Conservation (phyloP, 2,888 invertebrate species). For the Flexamia atlantica region DNA sequence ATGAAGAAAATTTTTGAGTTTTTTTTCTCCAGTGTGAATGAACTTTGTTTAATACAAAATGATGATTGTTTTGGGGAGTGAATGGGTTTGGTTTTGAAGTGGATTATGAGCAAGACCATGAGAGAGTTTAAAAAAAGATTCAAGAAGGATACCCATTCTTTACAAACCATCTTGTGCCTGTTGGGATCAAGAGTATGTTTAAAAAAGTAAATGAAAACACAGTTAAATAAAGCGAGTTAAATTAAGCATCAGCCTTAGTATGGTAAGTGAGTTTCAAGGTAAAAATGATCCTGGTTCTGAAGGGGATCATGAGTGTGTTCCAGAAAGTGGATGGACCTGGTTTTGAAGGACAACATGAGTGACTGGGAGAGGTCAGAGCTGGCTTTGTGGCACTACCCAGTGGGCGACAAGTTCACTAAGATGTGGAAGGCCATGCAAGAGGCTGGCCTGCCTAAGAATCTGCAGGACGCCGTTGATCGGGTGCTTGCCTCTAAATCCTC, state of each 20-base stretch:
- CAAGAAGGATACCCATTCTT: too few species aligned
- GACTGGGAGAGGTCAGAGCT: slow-evolving; percentile 94
- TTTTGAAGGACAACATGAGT: slow-evolving; percentile 93
- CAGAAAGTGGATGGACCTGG: slow-evolving; percentile 99
- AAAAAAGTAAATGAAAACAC: too few species aligned
- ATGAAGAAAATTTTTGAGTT: too few species aligned
- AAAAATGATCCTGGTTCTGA: too few species aligned
- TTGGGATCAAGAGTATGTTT: too few species aligned
- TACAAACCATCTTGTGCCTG: too few species aligned
- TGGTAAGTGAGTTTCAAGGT: too few species aligned
- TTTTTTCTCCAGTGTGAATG: too few species aligned
- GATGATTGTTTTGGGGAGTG: slow-evolving; percentile 84
- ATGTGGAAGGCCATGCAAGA: slow-evolving; percentile 98
- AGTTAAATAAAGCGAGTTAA: too few species aligned
- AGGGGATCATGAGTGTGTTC: slow-evolving; percentile 64
- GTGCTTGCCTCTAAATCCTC: slow-evolving; percentile 82
- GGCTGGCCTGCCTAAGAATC: slow-evolving; percentile 87
- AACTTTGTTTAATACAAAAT: too few species aligned
- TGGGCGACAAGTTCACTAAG: slow-evolving; percentile 98
- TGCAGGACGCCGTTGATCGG: slow-evolving; percentile 88
- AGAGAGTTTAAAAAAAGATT: too few species aligned
- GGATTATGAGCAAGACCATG: slow-evolving; percentile 92
- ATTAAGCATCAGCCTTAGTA: too few species aligned
- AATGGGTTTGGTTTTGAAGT: slow-evolving; percentile 98
- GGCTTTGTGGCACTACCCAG: slow-evolving; percentile 99